A percentile compares a stretch with the other conserved stretches of the same genome.
Evolutionary conservation across 2,113 vertebrate species (phyloP).

Genomic region (Ptilonorhynchus violaceus): DNA sequence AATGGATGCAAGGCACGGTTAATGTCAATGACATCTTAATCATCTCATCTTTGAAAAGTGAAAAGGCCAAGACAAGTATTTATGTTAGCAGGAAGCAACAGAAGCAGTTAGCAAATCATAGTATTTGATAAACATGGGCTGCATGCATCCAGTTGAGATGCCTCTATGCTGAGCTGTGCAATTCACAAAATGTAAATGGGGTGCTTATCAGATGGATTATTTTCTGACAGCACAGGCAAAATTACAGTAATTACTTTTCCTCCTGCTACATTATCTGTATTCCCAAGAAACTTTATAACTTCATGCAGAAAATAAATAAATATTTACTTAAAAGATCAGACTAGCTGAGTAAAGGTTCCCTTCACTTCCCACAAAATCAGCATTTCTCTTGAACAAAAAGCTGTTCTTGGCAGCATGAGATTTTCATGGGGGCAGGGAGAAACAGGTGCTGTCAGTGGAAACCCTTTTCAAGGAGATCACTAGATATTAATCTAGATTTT

Average conservation of each 20-base stretch:
- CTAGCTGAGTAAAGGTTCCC: constrained; percentile 23
- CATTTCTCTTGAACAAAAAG: not conserved
- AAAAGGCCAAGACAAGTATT: not conserved
- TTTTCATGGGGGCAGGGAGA: accelerated
- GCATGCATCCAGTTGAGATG: not conserved
- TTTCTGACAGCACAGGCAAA: constrained; percentile 50
- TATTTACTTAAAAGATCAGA: constrained; percentile 49
- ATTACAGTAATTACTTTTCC: constrained; percentile 57
- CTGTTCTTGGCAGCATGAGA: not conserved
- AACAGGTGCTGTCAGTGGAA: not conserved
- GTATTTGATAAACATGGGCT: not conserved
- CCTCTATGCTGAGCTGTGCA: constrained; percentile 4
- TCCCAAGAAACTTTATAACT: constrained; percentile 51
- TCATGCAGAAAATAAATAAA: constrained; percentile 52
- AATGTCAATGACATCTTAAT: not conserved
- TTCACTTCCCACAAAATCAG: not conserved
- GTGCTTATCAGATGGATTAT: constrained; percentile 49
- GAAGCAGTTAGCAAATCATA: too few species aligned
- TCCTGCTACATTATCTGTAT: constrained; percentile 50
- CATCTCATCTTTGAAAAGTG: not conserved
- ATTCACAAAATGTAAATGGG: constrained; percentile 38
- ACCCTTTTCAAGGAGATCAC: not conserved
- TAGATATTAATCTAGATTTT: not conserved
- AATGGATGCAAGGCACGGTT: not conserved
- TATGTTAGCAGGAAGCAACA: not conserved